These are phyloP conservation scores for Stictocephala bisonia DNA, from an alignment of 2,888 invertebrate species.

Conservation along the genomic window DNA sequence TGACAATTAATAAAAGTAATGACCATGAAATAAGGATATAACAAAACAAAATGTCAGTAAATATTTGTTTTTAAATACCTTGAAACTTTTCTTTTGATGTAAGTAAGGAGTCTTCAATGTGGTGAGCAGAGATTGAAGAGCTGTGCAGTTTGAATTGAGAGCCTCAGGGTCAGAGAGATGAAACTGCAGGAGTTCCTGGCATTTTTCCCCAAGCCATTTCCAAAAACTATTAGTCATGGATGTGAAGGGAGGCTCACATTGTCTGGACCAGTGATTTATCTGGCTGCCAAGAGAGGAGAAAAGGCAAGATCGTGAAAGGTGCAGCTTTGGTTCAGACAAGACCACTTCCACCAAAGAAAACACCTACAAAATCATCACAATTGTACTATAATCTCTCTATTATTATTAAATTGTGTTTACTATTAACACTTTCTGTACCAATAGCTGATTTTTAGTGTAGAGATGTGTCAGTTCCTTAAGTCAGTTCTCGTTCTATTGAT, in stretches of 20 bases:
- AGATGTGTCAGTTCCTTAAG: too few species aligned
- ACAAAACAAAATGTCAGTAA: too few species aligned
- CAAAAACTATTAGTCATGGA: conserved; percentile 21
- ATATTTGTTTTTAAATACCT: conserved; percentile 2
- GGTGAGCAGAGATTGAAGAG: conserved; percentile 29
- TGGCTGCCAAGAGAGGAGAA: conserved; percentile 18
- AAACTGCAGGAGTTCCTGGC: not conserved
- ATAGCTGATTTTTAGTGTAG: too few species aligned
- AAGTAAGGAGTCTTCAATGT: conserved; percentile 20
- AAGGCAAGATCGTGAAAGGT: conserved; percentile 5
- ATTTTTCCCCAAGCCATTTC: conserved; percentile 1
- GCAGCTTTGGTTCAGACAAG: conserved; percentile 35
- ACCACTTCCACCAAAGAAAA: conserved; percentile 36
- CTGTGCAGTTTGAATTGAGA: not conserved
- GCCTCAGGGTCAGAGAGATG: not conserved
- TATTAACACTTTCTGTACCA: too few species aligned
- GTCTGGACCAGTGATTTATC: conserved; percentile 36
- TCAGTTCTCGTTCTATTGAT: too few species aligned
- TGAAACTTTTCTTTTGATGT: conserved; percentile 11
- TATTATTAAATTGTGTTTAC: too few species aligned
- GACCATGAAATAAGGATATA: too few species aligned
- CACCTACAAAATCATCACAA: not conserved
- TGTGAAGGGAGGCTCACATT: not conserved
- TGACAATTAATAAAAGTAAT: too few species aligned
- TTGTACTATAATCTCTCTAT: not conserved